Evolutionary conservation across 23 tunicate species (phyloP).

Genomic region (Halocynthia roretzi): DNA sequence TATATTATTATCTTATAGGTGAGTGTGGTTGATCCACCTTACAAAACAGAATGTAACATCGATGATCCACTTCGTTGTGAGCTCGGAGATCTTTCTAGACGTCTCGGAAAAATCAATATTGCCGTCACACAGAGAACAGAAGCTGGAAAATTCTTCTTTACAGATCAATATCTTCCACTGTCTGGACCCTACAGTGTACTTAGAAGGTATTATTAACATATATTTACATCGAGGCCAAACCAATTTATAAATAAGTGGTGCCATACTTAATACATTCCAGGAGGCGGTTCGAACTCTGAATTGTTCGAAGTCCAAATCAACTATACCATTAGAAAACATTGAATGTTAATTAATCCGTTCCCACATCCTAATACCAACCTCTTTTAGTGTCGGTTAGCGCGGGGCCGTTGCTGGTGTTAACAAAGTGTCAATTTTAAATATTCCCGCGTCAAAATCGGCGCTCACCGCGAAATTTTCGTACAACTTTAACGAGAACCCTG

Average conservation of each 20-base stretch:
- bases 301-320: background rate
- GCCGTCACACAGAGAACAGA: conserved; percentile 11
- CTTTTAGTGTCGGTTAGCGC: too few species aligned
- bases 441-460: too few species aligned
- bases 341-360: too few species aligned
- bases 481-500: too few species aligned
- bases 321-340: too few species aligned
- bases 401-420: too few species aligned
- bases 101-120: conserved; percentile 25
- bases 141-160: conserved; percentile 48
- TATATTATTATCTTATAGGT: conserved; percentile 6
- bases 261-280: background rate
- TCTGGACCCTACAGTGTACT: conserved; percentile 35
- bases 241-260: too few species aligned
- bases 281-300: background rate
- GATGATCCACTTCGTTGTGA: conserved; percentile 66
- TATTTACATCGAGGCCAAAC: background rate
- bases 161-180: conserved; percentile 51
- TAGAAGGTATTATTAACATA: conserved; percentile 37
- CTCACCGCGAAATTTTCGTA: too few species aligned
- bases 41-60: conserved; percentile 34
- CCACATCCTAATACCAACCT: too few species aligned
- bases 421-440: too few species aligned
- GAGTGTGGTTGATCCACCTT: conserved; percentile 8
- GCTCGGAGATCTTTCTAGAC: conserved; percentile 69